A percentile compares a stretch with the other conserved stretches of the same genome.
These are phyloP conservation scores for Patiria pectinifera DNA, from an alignment of 53 echinoderm and acorn worm species.

Conservation along the genomic window DNA sequence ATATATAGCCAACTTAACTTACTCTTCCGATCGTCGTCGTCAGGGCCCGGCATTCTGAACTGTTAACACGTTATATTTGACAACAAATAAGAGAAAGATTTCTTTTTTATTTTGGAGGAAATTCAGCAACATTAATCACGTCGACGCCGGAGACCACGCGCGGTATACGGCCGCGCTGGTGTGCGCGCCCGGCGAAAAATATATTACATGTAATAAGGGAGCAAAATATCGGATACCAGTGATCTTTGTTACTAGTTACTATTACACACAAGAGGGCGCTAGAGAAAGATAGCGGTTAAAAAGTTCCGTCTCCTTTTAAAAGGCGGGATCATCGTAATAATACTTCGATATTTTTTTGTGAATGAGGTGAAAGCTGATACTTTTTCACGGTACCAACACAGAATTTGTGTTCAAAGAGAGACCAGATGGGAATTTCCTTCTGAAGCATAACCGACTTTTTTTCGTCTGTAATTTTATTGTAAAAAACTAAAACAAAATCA, in stretches of 20 bases:
- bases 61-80: background rate
- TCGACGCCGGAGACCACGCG: background rate
- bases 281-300: background rate
- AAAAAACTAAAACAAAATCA: too few relatives aligned
- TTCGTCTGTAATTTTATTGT: too few relatives aligned
- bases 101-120: too few relatives aligned
- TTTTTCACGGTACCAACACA: too few relatives aligned
- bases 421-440: too few relatives aligned
- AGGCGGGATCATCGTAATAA: background rate
- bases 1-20: constrained; percentile 5
- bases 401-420: too few relatives aligned
- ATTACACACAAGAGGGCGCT: constrained; percentile 23
- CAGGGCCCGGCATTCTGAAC: constrained; percentile 51
- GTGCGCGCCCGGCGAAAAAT: background rate
- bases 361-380: too few relatives aligned
- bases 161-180: background rate
- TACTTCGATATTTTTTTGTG: too few relatives aligned
- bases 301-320: too few relatives aligned
- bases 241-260: background rate
- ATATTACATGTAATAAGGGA: background rate
- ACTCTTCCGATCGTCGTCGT: constrained; percentile 57
- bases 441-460: too few relatives aligned
- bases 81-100: constrained; percentile 1
- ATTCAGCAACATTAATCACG: background rate
- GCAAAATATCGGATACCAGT: constrained; percentile 1